Evolutionary conservation across 2,888 invertebrate species (phyloP).

Genomic region (Diabrotica balteata): DNA sequence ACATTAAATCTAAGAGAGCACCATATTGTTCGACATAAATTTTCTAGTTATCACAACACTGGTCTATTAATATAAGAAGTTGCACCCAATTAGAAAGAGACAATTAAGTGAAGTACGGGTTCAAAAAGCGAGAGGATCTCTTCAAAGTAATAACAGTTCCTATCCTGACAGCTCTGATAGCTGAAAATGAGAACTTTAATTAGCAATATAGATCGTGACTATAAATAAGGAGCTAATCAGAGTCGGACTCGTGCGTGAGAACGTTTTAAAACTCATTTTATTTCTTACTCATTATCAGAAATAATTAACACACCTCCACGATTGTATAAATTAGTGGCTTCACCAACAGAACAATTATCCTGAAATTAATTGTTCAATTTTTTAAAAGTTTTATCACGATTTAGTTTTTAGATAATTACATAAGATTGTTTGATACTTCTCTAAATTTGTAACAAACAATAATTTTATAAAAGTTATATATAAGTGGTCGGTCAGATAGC

Average conservation of each 20-base stretch:
- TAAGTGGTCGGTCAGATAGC: too few species aligned
- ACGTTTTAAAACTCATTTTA: slow-evolving; percentile 34
- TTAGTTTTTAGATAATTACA: too few species aligned
- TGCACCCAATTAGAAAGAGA: slow-evolving; percentile 17
- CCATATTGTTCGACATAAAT: too few species aligned
- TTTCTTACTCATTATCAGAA: slow-evolving; percentile 3
- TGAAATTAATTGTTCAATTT: too few species aligned
- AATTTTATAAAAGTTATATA: too few species aligned
- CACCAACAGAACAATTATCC: too few species aligned
- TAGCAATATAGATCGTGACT: slow-evolving; percentile 62
- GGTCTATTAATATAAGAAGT: slow-evolving; percentile 5
- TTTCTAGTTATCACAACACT: not conserved
- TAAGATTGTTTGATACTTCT: too few species aligned
- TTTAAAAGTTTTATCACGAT: too few species aligned
- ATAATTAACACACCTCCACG: not conserved
- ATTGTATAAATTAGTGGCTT: not conserved
- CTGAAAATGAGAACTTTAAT: slow-evolving; percentile 60
- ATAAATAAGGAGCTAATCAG: slow-evolving; percentile 60
- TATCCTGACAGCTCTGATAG: slow-evolving; percentile 54
- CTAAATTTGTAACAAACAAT: too few species aligned
- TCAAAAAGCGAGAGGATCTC: slow-evolving; percentile 30
- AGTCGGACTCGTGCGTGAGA: slow-evolving; percentile 52
- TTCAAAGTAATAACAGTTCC: slow-evolving; percentile 47
- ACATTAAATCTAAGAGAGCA: too few species aligned
- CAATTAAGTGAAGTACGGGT: slow-evolving; percentile 33